phyloP scores from a whole-genome alignment of 1,140 invertebrate species.

The Dinoponera quadriceps region DNA sequence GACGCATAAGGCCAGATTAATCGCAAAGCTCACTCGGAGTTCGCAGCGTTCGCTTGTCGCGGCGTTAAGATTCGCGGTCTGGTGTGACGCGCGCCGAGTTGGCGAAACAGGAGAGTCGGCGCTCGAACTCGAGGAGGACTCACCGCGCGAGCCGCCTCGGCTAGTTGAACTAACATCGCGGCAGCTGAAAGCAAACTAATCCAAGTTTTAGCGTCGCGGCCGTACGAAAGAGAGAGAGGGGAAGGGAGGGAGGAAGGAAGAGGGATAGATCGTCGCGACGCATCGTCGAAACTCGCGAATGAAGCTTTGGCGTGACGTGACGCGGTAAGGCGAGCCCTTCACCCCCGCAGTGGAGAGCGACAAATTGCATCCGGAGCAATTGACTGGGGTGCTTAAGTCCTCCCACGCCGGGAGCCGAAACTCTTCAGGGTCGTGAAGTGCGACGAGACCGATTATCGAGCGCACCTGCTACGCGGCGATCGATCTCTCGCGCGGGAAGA shows the following conservation, averaged over 20 bases:
- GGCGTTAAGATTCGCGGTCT: slow-evolving; percentile 48
- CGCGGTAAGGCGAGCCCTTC: slow-evolving; percentile 22
- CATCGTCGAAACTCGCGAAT: slow-evolving; percentile 15
- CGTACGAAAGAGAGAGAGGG: slow-evolving; percentile 29
- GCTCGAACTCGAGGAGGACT: slow-evolving; percentile 8
- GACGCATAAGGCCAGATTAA: slow-evolving; percentile 45
- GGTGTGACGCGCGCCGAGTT: slow-evolving; percentile 33
- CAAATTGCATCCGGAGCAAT: slow-evolving; percentile 71
- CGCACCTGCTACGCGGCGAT: slow-evolving; percentile 69
- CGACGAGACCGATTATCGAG: slow-evolving; percentile 70
- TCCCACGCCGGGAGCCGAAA: slow-evolving; percentile 23
- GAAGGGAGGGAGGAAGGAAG: too few species aligned
- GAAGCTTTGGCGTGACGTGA: slow-evolving; percentile 5
- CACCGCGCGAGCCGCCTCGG: background rate
- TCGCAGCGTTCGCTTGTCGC: slow-evolving; percentile 13
- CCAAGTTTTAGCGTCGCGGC: slow-evolving; percentile 74
- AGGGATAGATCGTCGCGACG: slow-evolving; percentile 22
- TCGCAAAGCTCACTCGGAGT: slow-evolving; percentile 49
- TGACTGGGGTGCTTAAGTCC: slow-evolving; percentile 67
- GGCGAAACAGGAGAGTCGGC: slow-evolving; percentile 36
- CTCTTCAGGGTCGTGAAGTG: slow-evolving; percentile 60
- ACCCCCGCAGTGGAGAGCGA: slow-evolving; percentile 32
- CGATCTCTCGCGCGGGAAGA: slow-evolving; percentile 52
- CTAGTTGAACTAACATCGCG: slow-evolving; percentile 65
- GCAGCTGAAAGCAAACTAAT: slow-evolving; percentile 76